Evolutionary conservation across 1,140 invertebrate genomes (phyloP), one percentile per base, ranked within the genome.

Genomic region (Zaprionus camerounensis): DNA sequence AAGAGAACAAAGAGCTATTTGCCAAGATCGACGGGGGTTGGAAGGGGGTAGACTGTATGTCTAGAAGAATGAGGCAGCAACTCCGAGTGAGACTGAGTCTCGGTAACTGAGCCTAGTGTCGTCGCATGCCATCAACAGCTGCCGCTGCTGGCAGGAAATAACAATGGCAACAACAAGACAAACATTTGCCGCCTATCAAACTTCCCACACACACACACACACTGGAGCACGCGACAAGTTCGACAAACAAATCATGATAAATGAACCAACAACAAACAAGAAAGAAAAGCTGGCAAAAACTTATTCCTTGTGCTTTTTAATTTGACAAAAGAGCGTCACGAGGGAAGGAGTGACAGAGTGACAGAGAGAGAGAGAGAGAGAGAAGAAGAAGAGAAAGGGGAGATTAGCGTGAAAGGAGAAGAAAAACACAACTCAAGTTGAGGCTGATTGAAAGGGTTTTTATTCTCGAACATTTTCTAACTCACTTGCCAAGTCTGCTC

Each of bases 161-260:
- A 78, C 70, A 82, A 70, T 56, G 57, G 46, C 69, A 76, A 68
- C 69, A 90, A 81, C 65, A 72, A 69, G 65, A 73, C 78, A 88
- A 76, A 88, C 84, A 90, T 88, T 90, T 88, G 76, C 85, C 81
- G 84, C 78, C 81, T 75, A 88, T 88, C 84, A 79, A 78, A 79
- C 68, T 73, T 68, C 58, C 24, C 59, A 73, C 64, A 64, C 57
- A 63, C 70, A 38, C 17, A 17, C 17, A 17, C 81, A 53, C 51
- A 74, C 81, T 41, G 46, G 69, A 70, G 75, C 75, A 70, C 69
- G 64, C 75, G 76, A 80, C 71, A 90, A 85, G 73, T 90, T 90
- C 81, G 79, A 79, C 85, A 91, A 90, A 91, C 86, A 90, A 90
- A 90, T 90, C 85, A 90, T 90, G 85, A 90, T 90, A 90, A 90